These are phyloP conservation scores for Channa argus DNA, from an alignment of 2,113 vertebrate genomes.

Conservation along the genomic window DNA sequence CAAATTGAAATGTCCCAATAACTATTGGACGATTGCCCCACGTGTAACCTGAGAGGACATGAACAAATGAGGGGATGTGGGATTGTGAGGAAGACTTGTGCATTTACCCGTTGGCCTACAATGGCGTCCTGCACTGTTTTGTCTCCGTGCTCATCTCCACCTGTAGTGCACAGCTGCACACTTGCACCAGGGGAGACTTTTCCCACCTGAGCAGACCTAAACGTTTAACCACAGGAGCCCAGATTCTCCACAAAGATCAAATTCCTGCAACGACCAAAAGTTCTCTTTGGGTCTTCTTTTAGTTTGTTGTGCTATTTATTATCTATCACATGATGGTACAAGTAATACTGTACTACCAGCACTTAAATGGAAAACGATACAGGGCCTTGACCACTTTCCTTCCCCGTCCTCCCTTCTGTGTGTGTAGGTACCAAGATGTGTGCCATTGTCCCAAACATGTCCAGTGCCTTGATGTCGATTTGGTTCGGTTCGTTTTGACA, in stretches of 20 bases:
- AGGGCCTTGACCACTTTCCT: conserved; percentile 50
- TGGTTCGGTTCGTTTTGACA: conserved; percentile 49
- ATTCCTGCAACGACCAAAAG: conserved; percentile 5
- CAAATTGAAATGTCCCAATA: too few relatives aligned
- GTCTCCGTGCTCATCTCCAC: background rate
- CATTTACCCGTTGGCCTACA: conserved; percentile 16
- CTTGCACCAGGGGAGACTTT: background rate
- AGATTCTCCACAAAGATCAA: conserved; percentile 20
- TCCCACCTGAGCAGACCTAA: background rate
- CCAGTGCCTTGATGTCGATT: conserved; percentile 86
- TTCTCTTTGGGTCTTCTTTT: conserved; percentile 6
- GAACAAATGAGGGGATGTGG: background rate
- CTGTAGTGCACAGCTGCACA: conserved; percentile 21
- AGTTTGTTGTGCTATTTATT: conserved; percentile 51
- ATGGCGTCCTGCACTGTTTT: conserved; percentile 25
- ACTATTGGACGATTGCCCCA: too few relatives aligned
- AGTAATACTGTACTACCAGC: conserved; percentile 72
- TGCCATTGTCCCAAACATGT: conserved; percentile 79
- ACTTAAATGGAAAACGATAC: conserved; percentile 61
- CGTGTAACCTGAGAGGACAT: too few relatives aligned
- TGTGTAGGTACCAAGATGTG: conserved; percentile 53
- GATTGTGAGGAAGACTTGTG: conserved; percentile 16
- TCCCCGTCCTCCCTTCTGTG: background rate
- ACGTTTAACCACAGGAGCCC: background rate
- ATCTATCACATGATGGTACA: conserved; percentile 67